A percentile compares a stretch with the other conserved stretches of the same genome.
Evolutionary conservation across 2,888 invertebrate species (phyloP).

Genomic region (Keiferia lycopersicella): DNA sequence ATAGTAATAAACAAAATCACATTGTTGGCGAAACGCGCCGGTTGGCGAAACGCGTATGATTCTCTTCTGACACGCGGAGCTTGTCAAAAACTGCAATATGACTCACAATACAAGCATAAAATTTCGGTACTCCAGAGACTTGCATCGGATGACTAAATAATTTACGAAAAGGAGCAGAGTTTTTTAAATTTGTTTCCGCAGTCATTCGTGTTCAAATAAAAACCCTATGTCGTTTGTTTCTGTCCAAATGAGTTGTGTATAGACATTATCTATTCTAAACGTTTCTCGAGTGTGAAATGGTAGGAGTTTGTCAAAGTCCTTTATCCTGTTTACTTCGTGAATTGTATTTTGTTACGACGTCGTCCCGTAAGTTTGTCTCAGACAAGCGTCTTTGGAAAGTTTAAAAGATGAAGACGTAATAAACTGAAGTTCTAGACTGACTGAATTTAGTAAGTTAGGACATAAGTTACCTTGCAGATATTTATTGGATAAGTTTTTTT

Average conservation of each 20-base stretch:
- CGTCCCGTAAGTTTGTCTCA: neutral
- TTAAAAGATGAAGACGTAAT: neutral
- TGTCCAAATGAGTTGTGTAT: conserved; percentile 1
- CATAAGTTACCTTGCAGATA: neutral
- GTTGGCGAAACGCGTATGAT: no score
- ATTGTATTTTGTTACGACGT: neutral
- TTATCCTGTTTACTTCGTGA: neutral
- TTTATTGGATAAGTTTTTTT: neutral
- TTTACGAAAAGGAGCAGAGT: no score
- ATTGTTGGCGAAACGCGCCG: no score
- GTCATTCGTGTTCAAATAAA: neutral
- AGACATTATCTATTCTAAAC: neutral
- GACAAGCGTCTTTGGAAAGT: neutral
- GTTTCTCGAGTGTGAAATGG: neutral
- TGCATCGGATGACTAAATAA: no score
- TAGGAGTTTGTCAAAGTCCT: neutral
- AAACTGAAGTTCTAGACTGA: no score
- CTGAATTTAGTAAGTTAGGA: no score
- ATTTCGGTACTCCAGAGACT: no score
- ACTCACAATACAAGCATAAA: no score
- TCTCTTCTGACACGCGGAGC: no score
- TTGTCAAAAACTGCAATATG: no score
- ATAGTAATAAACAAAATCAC: no score
- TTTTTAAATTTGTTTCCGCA: no score
- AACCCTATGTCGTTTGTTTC: neutral